These are phyloP conservation scores for Oscheius sp. DNA, from an alignment of 2,888 invertebrate genomes.

Conservation along the genomic window DNA sequence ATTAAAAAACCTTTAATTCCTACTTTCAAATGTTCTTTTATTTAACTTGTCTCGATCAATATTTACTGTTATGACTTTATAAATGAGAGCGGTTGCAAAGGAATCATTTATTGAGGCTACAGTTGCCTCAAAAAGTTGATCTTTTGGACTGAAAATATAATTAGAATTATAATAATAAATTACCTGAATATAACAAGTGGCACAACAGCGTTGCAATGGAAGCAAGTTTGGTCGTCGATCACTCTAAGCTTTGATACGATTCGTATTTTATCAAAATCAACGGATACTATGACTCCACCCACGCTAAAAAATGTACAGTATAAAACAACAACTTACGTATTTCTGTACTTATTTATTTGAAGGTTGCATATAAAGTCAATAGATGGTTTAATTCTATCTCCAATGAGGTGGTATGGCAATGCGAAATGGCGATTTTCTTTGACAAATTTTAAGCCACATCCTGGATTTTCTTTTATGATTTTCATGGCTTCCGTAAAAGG, in stretches of 20 bases:
- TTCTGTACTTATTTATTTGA: slow-evolving; percentile 13
- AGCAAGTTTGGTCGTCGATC: slow-evolving; percentile 26
- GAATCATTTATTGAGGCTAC: background rate
- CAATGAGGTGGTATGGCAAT: slow-evolving; percentile 11
- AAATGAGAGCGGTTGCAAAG: slow-evolving; percentile 13
- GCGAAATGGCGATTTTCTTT: slow-evolving; percentile 24
- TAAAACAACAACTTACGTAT: slow-evolving; percentile 2
- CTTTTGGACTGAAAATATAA: background rate
- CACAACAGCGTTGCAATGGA: slow-evolving; percentile 5
- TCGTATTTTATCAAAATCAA: slow-evolving; percentile 2
- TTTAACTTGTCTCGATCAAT: slow-evolving; percentile 1
- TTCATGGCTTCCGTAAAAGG: slow-evolving; percentile 7
- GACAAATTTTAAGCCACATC: slow-evolving; percentile 16
- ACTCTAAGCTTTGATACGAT: slow-evolving; percentile 2
- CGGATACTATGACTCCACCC: slow-evolving; percentile 22
- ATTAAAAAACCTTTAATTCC: background rate
- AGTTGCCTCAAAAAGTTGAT: slow-evolving; percentile 9
- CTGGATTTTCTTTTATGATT: slow-evolving; percentile 13
- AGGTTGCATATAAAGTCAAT: slow-evolving; percentile 9
- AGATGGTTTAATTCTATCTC: slow-evolving; percentile 1
- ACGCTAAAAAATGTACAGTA: slow-evolving; percentile 5
- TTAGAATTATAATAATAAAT: background rate
- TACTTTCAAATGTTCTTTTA: background rate
- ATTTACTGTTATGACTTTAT: slow-evolving; percentile 13
- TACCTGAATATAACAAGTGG: slow-evolving; percentile 23